Percentiles rank a stretch among this genome's conserved stretches.
Conservation (phyloP, 2,888 invertebrate genomes). For the Callimorpha dominula region DNA sequence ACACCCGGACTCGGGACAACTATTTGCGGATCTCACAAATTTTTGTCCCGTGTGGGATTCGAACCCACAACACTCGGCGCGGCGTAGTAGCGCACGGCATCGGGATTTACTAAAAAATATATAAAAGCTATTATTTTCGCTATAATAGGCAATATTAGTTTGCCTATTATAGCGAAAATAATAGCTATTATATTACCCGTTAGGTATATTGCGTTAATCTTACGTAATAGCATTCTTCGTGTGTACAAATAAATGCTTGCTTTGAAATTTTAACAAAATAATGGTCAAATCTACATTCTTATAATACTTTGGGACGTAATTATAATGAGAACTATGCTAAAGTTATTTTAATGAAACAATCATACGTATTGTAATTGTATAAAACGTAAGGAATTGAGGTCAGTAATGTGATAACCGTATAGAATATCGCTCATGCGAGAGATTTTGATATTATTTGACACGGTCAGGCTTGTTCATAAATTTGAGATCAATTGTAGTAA, state of each 20-base stretch:
- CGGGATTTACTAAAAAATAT: no score
- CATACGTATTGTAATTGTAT: not conserved
- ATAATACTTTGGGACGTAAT: not conserved
- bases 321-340: not conserved
- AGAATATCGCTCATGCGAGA: not conserved
- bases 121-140: no score
- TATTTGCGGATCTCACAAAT: no score
- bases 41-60: no score
- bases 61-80: no score
- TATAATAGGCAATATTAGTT: no score
- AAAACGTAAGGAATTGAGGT: not conserved
- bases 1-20: no score
- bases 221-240: not conserved
- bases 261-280: not conserved
- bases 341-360: not conserved
- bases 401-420: not conserved
- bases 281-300: not conserved
- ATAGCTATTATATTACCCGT: no score
- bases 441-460: not conserved
- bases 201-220: not conserved
- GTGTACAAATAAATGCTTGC: not conserved
- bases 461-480: not conserved
- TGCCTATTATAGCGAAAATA: no score
- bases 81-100: no score
- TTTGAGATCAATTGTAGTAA: no score